phyloP scores from a whole-genome alignment of 1,140 invertebrate species.

The Drosophila burlai region DNA sequence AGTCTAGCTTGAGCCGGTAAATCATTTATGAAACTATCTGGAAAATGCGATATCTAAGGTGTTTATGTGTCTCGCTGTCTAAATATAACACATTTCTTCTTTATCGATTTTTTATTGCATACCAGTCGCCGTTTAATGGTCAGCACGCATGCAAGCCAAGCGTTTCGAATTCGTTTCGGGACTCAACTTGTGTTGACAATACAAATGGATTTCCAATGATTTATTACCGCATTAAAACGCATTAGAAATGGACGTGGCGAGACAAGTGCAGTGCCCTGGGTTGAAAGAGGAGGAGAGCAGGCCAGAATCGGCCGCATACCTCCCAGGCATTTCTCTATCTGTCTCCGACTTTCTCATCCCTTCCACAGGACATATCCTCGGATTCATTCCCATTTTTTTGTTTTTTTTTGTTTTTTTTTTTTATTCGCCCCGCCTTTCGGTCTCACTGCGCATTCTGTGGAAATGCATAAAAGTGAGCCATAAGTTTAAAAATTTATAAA shows the following conservation, averaged over 20 bases:
- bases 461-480: slow-evolving; percentile 82
- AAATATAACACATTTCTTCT: slow-evolving; percentile 57
- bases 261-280: slow-evolving; percentile 12
- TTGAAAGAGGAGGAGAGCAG: not conserved
- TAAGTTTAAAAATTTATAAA: slow-evolving; percentile 84
- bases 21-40: slow-evolving; percentile 53
- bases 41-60: slow-evolving; percentile 37
- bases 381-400: not conserved
- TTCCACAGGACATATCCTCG: slow-evolving; percentile 10
- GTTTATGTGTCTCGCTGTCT: slow-evolving; percentile 63
- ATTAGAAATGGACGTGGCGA: slow-evolving; percentile 48
- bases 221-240: slow-evolving; percentile 83
- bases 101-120: slow-evolving; percentile 64
- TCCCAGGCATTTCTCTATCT: slow-evolving; percentile 22
- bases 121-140: slow-evolving; percentile 66
- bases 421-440: slow-evolving; percentile 27
- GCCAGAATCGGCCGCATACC: slow-evolving; percentile 22
- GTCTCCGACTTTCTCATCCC: slow-evolving; percentile 10
- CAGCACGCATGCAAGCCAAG: slow-evolving; percentile 59
- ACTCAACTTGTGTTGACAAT: slow-evolving; percentile 83
- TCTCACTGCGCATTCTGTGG: slow-evolving; percentile 73
- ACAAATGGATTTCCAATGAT: slow-evolving; percentile 83
- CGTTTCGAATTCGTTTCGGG: slow-evolving; percentile 39
- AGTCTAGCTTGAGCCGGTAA: not conserved
- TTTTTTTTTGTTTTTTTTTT: not conserved